Evolutionary conservation across 1,140 invertebrate species (phyloP).

Genomic region (Thaumatotibia leucotreta): DNA sequence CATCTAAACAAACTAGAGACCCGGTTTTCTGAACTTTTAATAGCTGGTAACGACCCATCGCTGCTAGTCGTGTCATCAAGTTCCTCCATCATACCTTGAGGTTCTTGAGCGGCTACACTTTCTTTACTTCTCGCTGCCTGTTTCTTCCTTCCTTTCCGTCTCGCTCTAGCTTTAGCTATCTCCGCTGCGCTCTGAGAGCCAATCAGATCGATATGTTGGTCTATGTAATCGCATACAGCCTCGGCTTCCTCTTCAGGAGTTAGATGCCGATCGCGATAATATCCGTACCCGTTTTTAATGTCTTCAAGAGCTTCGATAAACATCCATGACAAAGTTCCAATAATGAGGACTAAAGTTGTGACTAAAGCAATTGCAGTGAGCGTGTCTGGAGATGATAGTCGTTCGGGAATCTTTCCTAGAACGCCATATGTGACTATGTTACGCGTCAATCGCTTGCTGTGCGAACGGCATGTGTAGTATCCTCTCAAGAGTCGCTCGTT

Average conservation of each 20-base stretch:
- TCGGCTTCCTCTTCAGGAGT: slow-evolving; percentile 49
- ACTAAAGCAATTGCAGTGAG: slow-evolving; percentile 46
- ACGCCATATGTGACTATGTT: slow-evolving; percentile 63
- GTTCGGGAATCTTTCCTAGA: slow-evolving; percentile 42
- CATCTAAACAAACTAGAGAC: slow-evolving; percentile 39
- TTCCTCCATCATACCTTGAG: slow-evolving; percentile 38
- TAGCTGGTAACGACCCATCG: slow-evolving; percentile 37
- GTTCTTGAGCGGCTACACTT: slow-evolving; percentile 46
- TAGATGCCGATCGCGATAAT: slow-evolving; percentile 57
- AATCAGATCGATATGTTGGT: slow-evolving; percentile 42
- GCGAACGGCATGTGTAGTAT: slow-evolving; percentile 58
- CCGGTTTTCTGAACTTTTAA: slow-evolving; percentile 27
- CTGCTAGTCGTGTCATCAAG: slow-evolving; percentile 20
- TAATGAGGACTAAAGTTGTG: slow-evolving; percentile 45
- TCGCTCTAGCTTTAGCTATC: slow-evolving; percentile 44
- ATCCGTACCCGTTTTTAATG: slow-evolving; percentile 54
- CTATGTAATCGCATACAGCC: slow-evolving; percentile 50
- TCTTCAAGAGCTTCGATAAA: slow-evolving; percentile 54
- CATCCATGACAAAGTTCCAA: slow-evolving; percentile 51
- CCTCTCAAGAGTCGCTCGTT: slow-evolving; percentile 39
- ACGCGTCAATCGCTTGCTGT: slow-evolving; percentile 33
- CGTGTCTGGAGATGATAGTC: slow-evolving; percentile 38
- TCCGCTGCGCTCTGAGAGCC: slow-evolving; percentile 36
- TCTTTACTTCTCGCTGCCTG: slow-evolving; percentile 31
- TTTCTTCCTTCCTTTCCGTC: slow-evolving; percentile 26